phyloP scores from a whole-genome alignment of 2,797 vertebrate genomes.

The Enteromius treurensis region DNA sequence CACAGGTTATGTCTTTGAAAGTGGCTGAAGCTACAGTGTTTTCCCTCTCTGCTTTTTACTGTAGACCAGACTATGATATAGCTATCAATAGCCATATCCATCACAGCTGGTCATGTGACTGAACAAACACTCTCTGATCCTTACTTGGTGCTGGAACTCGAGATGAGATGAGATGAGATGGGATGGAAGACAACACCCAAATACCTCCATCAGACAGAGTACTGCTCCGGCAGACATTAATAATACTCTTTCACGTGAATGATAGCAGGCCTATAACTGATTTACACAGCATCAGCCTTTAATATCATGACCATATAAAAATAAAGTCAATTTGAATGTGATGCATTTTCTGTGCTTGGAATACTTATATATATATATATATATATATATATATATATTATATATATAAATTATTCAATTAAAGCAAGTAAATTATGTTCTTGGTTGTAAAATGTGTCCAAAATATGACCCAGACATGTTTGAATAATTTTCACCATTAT shows the following conservation, averaged over 20 bases:
- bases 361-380: neutral
- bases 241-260: neutral
- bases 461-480: neutral
- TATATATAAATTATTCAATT: too few species aligned
- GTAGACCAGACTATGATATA: neutral
- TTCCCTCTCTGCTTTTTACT: neutral
- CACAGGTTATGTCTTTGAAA: neutral
- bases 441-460: neutral
- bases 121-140: neutral
- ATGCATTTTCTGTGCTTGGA: neutral
- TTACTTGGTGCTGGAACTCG: slow-evolving; percentile 1
- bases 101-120: slow-evolving; percentile 32
- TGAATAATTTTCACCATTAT: neutral
- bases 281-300: neutral
- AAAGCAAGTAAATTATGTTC: neutral
- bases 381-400: too few species aligned
- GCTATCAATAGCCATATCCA: slow-evolving; percentile 26
- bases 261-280: neutral
- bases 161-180: neutral
- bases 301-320: neutral
- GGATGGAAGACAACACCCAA: neutral
- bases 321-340: neutral
- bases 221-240: neutral
- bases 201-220: slow-evolving; percentile 13
- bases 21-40: neutral